These are phyloP conservation scores for Datnioides undecimradiatus DNA, from an alignment of 2,113 vertebrate species.

Conservation along the genomic window DNA sequence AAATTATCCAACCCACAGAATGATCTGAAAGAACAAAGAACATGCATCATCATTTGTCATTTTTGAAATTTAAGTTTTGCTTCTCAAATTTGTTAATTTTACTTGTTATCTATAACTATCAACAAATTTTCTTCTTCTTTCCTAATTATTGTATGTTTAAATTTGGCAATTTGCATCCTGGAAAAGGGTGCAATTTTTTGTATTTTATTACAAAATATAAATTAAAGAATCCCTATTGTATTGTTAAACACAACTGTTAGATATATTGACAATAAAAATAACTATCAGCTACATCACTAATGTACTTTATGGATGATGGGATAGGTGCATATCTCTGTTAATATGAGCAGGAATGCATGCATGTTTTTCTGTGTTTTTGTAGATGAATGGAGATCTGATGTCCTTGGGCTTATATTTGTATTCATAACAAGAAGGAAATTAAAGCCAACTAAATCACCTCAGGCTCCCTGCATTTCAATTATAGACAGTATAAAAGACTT, in stretches of 20 bases:
- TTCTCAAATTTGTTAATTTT: background rate
- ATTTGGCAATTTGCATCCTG: background rate
- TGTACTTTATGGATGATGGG: background rate
- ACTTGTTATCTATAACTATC: too few species aligned
- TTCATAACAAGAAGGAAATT: constrained; percentile 71
- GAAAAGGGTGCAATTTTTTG: too few species aligned
- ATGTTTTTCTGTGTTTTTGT: constrained; percentile 21
- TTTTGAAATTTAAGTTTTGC: too few species aligned
- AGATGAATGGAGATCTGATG: constrained; percentile 52
- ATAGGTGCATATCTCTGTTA: background rate
- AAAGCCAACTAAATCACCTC: constrained; percentile 71
- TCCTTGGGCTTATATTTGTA: constrained; percentile 66
- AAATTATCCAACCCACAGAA: background rate
- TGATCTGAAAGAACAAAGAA: background rate
- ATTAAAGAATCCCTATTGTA: background rate
- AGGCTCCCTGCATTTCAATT: constrained; percentile 78
- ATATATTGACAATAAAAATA: background rate
- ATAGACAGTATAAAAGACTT: constrained; percentile 70
- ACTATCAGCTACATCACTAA: background rate
- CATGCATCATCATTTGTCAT: too few species aligned
- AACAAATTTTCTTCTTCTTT: too few species aligned
- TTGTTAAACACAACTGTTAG: background rate
- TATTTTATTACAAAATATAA: background rate
- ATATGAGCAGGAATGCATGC: background rate
- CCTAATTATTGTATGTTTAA: too few species aligned